Evolutionary conservation across 2,113 vertebrate species (phyloP), one percentile per base, ranked within the genome.

Genomic region (Ciconia maguari): DNA sequence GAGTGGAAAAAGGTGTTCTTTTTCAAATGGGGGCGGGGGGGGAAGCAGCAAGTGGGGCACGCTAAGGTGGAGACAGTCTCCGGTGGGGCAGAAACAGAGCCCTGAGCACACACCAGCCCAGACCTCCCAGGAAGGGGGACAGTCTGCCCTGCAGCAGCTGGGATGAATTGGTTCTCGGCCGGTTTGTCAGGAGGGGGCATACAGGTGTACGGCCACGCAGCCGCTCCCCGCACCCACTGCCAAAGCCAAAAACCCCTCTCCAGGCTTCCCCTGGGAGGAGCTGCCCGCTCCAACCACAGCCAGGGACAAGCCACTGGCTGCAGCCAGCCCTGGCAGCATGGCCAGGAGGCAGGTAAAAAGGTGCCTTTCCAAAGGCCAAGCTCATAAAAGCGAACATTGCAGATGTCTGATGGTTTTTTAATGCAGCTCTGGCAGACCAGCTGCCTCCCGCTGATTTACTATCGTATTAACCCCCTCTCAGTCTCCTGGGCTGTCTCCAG

Each of bases 401-500:
- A 68, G 77, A 84, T 57, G 77, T 42, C 89, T 89, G 94, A 91
- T 84, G 61, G 72, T 30, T 91, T 94, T 87, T 44, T 68, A 87
- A 89, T 7, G 79, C 88, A 57, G 87, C 71, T 74, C 88, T 44
- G 68, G 71, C 22, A 6, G 75, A 49, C 9, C 66, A 83, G 83
- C 88, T 92, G 90, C 82, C 93, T 92, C 88, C 64, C 0, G 0
- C 75, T 81, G 88, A 66, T 90, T 94, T 94, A 93, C 90, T 30
- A 9, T 6, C 0, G 0, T 36, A 44, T 85, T 75, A 84, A 95
- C 65, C 24, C 78, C 15, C 79, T 51, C 52, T 34, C 21, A 14
- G 5, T 4, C 90, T 83, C 85, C 71, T 19, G 60, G 68, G 77
- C 64, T 77, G 80, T 13, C 89, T 95, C 83, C 79, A 54, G 49